Base-by-base conservation (phyloP, 2,888 invertebrate genomes). In the Lepas anatifera region DNA sequence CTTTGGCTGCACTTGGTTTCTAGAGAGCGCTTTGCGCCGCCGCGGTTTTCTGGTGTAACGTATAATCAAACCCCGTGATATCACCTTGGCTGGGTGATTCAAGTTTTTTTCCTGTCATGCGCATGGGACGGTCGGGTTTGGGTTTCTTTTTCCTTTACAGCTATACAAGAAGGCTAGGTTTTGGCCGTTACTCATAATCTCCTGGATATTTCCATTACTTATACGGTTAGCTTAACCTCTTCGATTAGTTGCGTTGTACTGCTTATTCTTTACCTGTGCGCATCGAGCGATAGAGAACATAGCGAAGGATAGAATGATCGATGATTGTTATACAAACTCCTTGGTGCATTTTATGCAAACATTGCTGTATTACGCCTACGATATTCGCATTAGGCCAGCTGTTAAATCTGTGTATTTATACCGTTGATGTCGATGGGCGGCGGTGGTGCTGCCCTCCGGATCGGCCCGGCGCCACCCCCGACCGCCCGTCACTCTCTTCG, bases 61-160 rank as follows among this genome's bases (percentile, higher is more conserved):
- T 58, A 58, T 58, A 58, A 58, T 58, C 58, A 58, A 58, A 58
- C 58, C 32, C 29, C 13, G 58, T 58, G 58, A 58, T 58, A 58
- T 18, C 32, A 32, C 32, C 3, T n/a, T 16, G 18, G 18, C n/a
- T n/a, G n/a, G n/a, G 29, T 32, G 18, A 32, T 58, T 58, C 11
- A 32, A 32, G 29, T 58, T 58, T 58, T n/a, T 32, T 58, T 7
- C 32, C 32, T 29, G 29, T 32, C n/a, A n/a, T n/a, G n/a, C n/a
- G n/a, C n/a, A n/a, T n/a, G n/a, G n/a, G n/a, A n/a, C n/a, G 32
- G 58, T 32, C 4, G 32, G 13, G 58, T 58, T 6, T 22, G 3
- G 58, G n/a, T 32, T 58, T 58, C 18, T 22, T 58, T 58, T 32
- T 32, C 32, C 13, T 32, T 58, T 32, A 58, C 58, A 58, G 58